Evolutionary conservation across 2,888 invertebrate species (phyloP), one percentile per base, ranked within the genome.

Genomic region (Amblyteles armatorius): DNA sequence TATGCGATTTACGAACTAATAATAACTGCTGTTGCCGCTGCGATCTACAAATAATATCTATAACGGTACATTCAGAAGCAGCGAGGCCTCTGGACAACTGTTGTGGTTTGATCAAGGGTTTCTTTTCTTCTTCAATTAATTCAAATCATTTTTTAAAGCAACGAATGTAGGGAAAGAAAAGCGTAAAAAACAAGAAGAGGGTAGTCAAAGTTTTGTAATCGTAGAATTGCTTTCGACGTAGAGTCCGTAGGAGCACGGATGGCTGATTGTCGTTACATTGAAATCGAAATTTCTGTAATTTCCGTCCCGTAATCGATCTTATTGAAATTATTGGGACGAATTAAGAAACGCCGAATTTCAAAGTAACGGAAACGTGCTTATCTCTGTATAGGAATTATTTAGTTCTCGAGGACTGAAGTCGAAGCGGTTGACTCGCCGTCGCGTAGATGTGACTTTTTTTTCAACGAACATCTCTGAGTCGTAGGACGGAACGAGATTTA

Each of bases 61-160:
- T 52, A 85, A 85, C 69, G 55, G 74, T 26, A 78, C 63, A 50
- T 52, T 22, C 22, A 77, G 52, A 69, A 29, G 67, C 74, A 65
- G 19, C 65, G 44, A 85, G 48, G 77, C 71, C 78, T 84, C 77
- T 77, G 82, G 60, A 82, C 79, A 82, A 73, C 69, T 67, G 40
- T 73, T 63, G 50, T 52, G 60, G 77, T 81, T 74, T 36, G 73
- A 73, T 78, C 52, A 55, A 77, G 68, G 55, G 73, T 67, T 76
- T 83, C 33, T 72, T 72, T 63, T 76, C 63, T 50, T 80, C 22
- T 50, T 40, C n/a, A 50, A 50, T 48, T 22, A 16, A 76, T 22
- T 63, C 29, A 16, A 76, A 36, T 63, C 48, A 76, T 63, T 33
- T 26, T 57, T 55, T 72, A 4, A 63, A 29, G 16, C 19, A 65